Base-by-base conservation (phyloP, 2,113 vertebrate genomes). In the Chitala chitala region DNA sequence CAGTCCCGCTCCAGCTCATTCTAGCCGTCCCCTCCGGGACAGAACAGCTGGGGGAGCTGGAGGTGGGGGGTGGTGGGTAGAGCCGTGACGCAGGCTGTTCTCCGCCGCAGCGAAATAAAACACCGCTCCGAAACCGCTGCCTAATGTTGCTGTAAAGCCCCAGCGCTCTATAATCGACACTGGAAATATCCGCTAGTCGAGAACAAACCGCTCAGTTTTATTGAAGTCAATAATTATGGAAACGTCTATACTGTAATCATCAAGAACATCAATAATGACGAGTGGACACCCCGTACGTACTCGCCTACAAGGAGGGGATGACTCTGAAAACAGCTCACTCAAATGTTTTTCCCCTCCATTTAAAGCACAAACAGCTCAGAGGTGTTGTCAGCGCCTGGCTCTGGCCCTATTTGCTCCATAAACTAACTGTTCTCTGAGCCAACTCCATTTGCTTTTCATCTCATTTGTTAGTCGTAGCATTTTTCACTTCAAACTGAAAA, bases 1-100 rank as follows among this genome's bases (percentile, higher is more conserved):
- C 29, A 63, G 20, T 46, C 53, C 46, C 31, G 29, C 44, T 73
- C 56, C 72, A 44, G 58, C 58, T 63, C 44, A 12, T 68, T 44
- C n/a, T 68, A 68, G 46, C n/a, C 63, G 26, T 58, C 20, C 55
- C 56, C 26, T 24, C 44, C 59, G n/a, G 29, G 72, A 36, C 22
- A n/a, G 26, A 22, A 61, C 26, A 29, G 26, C 17, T 26, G 17
- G 33, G 56, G 7, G 56, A 46, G 31, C 42, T 12, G 24, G 26
- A 29, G 29, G n/a, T n/a, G n/a, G n/a, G n/a, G n/a, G n/a, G n/a
- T n/a, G n/a, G n/a, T n/a, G n/a, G n/a, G n/a, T n/a, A n/a, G n/a
- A n/a, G n/a, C n/a, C 58, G 31, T 48, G 29, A 51, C 20, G 22
- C 4, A 36, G 71, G 58, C 44, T 51, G 0, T 36, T 61, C 31